Base-by-base conservation (phyloP, 2,888 invertebrate genomes). In the Tanytarsus gracilentus region DNA sequence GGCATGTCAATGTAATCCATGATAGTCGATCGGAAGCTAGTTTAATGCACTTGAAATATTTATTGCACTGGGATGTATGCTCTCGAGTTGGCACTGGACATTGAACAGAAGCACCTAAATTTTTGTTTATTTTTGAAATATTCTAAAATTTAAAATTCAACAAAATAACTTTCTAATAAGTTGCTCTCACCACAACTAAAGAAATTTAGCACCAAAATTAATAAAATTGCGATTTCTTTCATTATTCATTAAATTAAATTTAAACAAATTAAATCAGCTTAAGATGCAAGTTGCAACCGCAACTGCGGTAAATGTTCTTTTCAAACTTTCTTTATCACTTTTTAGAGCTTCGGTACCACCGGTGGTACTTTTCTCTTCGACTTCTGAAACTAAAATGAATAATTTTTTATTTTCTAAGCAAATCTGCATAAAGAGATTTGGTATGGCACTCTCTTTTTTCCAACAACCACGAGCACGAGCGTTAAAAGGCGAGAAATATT, bases 1-100 rank as follows among this genome's bases (percentile, higher is more conserved):
- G 69, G 61, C 74, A 74, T 40, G 66, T 68, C 6, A 65, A 64
- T 3, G 74, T 73, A 9, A 73, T 64, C 74, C 74, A 74, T 14
- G 72, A 70, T 25, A 72, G 68, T 1, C 39, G 30, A 14, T 62
- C 63, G 6, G 68, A 65, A 4, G 69, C 67, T 25, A 73, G 39
- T 48, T 69, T 66, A 1, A 68, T 66, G 61, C 74, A 74, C 62
- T 70, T 72, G 63, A 68, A 73, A 61, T 68, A 74, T 23, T 68
- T 67, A 62, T 74, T 72, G 61, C 74, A 74, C n/a, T 72, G 69
- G 2, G 70, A 72, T 62, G 68, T 69, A 53, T 74, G 74, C 1
- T 71, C 68, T 9, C 70, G 68, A 11, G 68, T 69, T 62, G 68
- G 68, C 66, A 72, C 70, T 51, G 72, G 72, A 63, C 74, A 74